These are phyloP conservation scores for Microctonus brassicae DNA, from an alignment of 2,888 invertebrate genomes.

Conservation along the genomic window DNA sequence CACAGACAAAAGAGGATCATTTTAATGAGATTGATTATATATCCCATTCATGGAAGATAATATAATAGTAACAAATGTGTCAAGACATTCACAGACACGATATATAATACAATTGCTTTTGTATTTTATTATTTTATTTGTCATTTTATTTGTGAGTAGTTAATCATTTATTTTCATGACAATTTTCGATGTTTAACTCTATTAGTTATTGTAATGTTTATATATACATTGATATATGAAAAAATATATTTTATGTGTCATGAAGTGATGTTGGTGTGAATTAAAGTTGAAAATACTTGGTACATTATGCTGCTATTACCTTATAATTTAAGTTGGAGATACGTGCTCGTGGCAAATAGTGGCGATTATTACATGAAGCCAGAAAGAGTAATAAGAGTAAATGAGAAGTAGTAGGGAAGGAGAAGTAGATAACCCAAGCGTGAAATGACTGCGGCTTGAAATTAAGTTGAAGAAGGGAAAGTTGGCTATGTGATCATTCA, in stretches of 20 bases:
- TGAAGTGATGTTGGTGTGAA: constrained; percentile 47
- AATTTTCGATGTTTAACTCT: too few species aligned
- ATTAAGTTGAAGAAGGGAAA: constrained; percentile 39
- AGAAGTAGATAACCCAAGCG: constrained; percentile 44
- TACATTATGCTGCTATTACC: constrained; percentile 49
- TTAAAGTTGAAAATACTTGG: constrained; percentile 51
- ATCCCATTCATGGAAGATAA: background rate
- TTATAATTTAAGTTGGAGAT: constrained; percentile 48
- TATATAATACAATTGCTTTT: background rate
- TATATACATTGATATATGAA: background rate
- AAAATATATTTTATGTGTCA: background rate
- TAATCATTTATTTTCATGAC: too few species aligned
- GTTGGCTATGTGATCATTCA: constrained; percentile 10
- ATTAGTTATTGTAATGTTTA: background rate
- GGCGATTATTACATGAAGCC: background rate
- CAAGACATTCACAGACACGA: background rate
- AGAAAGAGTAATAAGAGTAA: background rate
- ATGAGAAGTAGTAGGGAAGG: background rate
- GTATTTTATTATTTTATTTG: too few species aligned
- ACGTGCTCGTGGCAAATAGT: constrained; percentile 41
- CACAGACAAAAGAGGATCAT: constrained; percentile 26
- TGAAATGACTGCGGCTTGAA: constrained; percentile 47
- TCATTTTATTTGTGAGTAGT: background rate
- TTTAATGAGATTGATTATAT: constrained; percentile 34
- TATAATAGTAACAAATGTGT: background rate